Evolutionary conservation across 53 echinoderm and acorn worm species (phyloP).

Genomic region (Stichopus horrens): DNA sequence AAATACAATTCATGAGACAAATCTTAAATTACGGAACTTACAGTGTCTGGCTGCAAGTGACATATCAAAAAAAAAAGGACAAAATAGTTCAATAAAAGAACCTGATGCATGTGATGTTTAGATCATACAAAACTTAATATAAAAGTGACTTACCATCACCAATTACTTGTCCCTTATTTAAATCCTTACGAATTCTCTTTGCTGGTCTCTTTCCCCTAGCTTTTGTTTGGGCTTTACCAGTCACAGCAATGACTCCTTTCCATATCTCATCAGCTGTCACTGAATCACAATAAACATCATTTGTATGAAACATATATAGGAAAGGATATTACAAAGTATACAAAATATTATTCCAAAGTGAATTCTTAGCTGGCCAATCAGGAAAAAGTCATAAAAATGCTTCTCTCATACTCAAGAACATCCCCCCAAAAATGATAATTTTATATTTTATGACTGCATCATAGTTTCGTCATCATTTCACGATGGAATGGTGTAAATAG

Average conservation of each 20-base stretch:
- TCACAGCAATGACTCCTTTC: constrained; percentile 89
- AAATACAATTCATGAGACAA: too few species aligned
- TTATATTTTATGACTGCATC: too few species aligned
- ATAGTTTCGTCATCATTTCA: neutral
- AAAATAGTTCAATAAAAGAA: too few species aligned
- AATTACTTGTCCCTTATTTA: constrained; percentile 83
- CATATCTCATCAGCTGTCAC: constrained; percentile 94
- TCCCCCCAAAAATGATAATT: too few species aligned
- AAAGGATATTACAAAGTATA: too few species aligned
- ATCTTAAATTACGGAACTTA: too few species aligned
- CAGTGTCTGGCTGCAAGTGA: too few species aligned
- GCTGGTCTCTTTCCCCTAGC: constrained; percentile 89
- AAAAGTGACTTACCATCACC: constrained; percentile 76
- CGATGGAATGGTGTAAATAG: neutral
- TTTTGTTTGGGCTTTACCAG: constrained; percentile 89
- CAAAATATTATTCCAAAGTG: too few species aligned
- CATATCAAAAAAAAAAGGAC: too few species aligned
- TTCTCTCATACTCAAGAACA: neutral
- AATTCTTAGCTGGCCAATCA: too few species aligned
- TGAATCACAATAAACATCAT: constrained; percentile 17
- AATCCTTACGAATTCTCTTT: constrained; percentile 79
- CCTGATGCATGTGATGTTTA: too few species aligned
- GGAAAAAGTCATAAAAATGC: neutral
- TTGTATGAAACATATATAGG: neutral
- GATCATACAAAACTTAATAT: too few species aligned